Evolutionary conservation across 1,140 invertebrate genomes (phyloP).

Genomic region (Micrasema minimum): DNA sequence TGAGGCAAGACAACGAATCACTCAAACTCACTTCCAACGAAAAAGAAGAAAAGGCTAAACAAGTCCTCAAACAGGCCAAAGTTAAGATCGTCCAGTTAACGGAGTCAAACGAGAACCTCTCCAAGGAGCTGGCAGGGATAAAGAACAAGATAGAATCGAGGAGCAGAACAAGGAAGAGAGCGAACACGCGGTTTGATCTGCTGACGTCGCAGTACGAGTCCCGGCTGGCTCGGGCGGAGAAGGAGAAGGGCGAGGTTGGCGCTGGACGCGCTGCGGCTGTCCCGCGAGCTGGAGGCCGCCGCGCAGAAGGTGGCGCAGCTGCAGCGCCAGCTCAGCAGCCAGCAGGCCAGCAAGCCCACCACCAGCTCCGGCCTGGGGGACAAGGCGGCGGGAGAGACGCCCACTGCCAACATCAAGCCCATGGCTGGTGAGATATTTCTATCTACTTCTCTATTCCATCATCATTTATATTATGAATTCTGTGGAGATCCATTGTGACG

Average conservation of each 20-base stretch:
- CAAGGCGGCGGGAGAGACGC: slow-evolving; percentile 79
- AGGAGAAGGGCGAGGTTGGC: slow-evolving; percentile 78
- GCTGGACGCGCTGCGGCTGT: slow-evolving; percentile 71
- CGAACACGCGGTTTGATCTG: slow-evolving; percentile 69
- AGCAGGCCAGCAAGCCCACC: slow-evolving; percentile 75
- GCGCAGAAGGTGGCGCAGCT: slow-evolving; percentile 78
- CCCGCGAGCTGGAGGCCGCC: slow-evolving; percentile 79
- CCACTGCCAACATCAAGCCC: slow-evolving; percentile 93
- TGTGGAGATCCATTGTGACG: too few species aligned
- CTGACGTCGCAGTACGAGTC: slow-evolving; percentile 80
- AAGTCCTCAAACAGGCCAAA: slow-evolving; percentile 77
- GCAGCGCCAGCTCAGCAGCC: slow-evolving; percentile 81
- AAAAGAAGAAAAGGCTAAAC: slow-evolving; percentile 79
- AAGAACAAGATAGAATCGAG: slow-evolving; percentile 68
- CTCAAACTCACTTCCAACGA: slow-evolving; percentile 73
- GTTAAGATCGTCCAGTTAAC: slow-evolving; percentile 76
- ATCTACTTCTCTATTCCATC: neutral
- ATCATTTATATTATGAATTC: slow-evolving; percentile 12
- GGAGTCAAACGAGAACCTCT: slow-evolving; percentile 72
- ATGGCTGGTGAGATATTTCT: slow-evolving; percentile 77
- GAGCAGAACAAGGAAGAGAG: slow-evolving; percentile 69
- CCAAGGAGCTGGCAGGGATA: slow-evolving; percentile 70
- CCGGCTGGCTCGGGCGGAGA: slow-evolving; percentile 76
- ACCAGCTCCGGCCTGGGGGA: slow-evolving; percentile 74
- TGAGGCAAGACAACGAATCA: slow-evolving; percentile 77